phyloP scores from a whole-genome alignment of 2,797 vertebrate genomes.

The Carapus acus region DNA sequence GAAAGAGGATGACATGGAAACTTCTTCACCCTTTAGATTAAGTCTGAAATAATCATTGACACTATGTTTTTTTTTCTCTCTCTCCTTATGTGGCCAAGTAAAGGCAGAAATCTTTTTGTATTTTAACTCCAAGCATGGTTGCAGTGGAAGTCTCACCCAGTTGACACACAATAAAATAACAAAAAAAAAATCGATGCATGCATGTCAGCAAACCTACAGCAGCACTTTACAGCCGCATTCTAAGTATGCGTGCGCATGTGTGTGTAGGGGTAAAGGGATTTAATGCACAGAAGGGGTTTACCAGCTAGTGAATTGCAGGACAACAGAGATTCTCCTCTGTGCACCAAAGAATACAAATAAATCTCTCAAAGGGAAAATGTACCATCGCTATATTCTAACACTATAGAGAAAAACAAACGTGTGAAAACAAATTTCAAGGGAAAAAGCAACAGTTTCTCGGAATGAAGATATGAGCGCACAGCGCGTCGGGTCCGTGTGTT shows the following conservation, averaged over 20 bases:
- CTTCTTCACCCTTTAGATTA: slow-evolving; percentile 32
- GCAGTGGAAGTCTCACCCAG: slow-evolving; percentile 19
- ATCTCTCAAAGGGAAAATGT: slow-evolving; percentile 12
- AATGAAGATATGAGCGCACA: slow-evolving; percentile 20
- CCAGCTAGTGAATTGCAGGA: slow-evolving; percentile 24
- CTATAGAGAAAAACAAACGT: not conserved
- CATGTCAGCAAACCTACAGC: slow-evolving; percentile 15
- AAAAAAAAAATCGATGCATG: slow-evolving; percentile 4
- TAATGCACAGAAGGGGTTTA: slow-evolving; percentile 10
- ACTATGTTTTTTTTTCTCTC: not conserved
- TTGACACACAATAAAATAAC: slow-evolving; percentile 2
- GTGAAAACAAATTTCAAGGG: slow-evolving; percentile 17
- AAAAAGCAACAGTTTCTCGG: slow-evolving; percentile 21
- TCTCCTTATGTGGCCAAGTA: slow-evolving; percentile 25
- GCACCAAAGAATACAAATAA: slow-evolving; percentile 29
- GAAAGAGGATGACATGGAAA: slow-evolving; percentile 23
- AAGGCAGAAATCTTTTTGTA: slow-evolving; percentile 22
- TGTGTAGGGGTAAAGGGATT: slow-evolving; percentile 9
- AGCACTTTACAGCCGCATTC: slow-evolving; percentile 9
- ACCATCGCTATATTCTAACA: slow-evolving; percentile 10
- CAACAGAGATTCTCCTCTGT: slow-evolving; percentile 48
- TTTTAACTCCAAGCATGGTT: slow-evolving; percentile 7
- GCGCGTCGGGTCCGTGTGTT: too few species aligned
- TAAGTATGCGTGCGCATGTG: too few species aligned
- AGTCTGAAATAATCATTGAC: slow-evolving; percentile 33